phyloP scores from a whole-genome alignment of 2,113 vertebrate genomes.

The Microtus montanus region DNA sequence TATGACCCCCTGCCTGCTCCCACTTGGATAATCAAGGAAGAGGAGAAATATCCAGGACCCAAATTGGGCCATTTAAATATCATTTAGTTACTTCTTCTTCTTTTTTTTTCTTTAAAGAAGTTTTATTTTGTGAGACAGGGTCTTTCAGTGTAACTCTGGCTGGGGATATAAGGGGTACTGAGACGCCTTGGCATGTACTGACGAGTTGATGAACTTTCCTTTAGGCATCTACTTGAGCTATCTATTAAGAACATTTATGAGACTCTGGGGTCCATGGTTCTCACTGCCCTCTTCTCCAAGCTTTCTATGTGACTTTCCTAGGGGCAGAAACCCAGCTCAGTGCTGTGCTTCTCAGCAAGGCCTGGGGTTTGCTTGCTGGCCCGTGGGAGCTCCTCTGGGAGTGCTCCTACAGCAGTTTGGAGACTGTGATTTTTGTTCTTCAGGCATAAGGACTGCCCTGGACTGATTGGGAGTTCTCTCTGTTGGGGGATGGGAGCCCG shows the following conservation, averaged over 20 bases:
- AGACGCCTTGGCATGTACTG: not conserved
- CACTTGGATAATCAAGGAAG: not conserved
- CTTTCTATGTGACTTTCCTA: not conserved
- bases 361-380: not conserved
- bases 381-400: not conserved
- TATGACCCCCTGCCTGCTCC: not conserved
- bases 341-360: constrained; percentile 35
- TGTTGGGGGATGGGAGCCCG: not conserved
- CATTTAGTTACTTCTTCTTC: not conserved
- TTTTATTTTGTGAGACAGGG: not conserved
- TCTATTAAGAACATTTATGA: not conserved
- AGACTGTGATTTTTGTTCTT: constrained; percentile 20
- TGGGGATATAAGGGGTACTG: not conserved
- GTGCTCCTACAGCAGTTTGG: not conserved
- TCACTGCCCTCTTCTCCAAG: not conserved
- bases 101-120: no score
- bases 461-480: not conserved
- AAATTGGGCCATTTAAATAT: not conserved
- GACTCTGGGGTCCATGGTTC: not conserved
- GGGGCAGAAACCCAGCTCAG: not conserved
- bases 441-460: not conserved
- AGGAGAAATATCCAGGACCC: not conserved
- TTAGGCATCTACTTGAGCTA: not conserved
- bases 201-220: not conserved
- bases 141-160: not conserved